Evolutionary conservation across 2,113 vertebrate species (phyloP), one percentile per base, ranked within the genome.

Genomic region (Cisticola juncidis): DNA sequence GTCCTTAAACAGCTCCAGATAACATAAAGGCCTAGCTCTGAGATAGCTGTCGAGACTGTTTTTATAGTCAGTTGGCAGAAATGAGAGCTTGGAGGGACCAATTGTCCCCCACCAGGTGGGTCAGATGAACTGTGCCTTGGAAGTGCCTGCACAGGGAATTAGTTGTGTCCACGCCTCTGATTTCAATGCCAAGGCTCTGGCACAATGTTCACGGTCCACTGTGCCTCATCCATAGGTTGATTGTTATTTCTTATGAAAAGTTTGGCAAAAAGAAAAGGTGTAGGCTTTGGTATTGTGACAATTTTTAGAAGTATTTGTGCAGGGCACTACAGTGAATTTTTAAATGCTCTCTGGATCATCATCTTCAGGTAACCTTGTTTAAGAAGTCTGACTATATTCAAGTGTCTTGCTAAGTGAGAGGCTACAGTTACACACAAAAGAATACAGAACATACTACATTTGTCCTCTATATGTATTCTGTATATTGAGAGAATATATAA

Each of bases 81-180:
- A 17, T 29, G 17, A 18, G 60, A 82, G 31, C 25, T 60, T 81
- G 61, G 56, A 79, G 35, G 14, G 28, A 47, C 38, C 86, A 78
- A 36, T 92, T 88, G 40, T 50, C 6, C 11, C 22, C 8, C 26
- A 69, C 16, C 54, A 53, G 13, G 21, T 26, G 23, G 20, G 18
- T 33, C 68, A 62, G 50, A 56, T 44, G 57, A 81, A 47, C 14
- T 26, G 25, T 87, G 51, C 74, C 51, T 71, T 53, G 45, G 51
- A 88, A 71, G 23, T 20, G 38, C 33, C 86, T 58, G 45, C 44
- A 40, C 13, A 42, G 31, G 13, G 51, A 78, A 3, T 36, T 42
- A 54, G 0, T 2, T 2, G 1, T n/a, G 42, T 47, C 26, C 51
- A 16, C 3, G 5, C 12, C 62, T 38, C 51, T 53, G 54, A 73